Conservation (phyloP, 1,140 invertebrate species). For the Orchesella cincta region DNA sequence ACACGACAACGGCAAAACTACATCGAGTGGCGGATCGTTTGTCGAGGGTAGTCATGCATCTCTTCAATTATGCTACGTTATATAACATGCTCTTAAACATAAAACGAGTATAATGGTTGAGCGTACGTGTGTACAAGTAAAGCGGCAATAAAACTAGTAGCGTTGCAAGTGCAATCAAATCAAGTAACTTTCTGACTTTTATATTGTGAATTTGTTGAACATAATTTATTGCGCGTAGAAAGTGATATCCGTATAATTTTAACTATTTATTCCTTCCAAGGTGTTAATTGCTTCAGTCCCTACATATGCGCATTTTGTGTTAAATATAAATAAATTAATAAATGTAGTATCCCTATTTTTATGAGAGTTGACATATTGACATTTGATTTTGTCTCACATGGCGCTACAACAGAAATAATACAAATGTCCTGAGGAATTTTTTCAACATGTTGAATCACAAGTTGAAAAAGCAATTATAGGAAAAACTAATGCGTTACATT, state of each 20-base stretch:
- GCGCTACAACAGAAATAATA: too few species aligned
- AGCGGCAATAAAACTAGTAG: conserved; percentile 20
- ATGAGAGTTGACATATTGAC: too few species aligned
- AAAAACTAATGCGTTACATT: too few species aligned
- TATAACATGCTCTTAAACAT: too few species aligned
- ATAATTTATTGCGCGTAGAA: conserved; percentile 25
- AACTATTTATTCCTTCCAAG: conserved; percentile 17
- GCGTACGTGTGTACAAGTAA: background rate
- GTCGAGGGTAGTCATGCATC: conserved; percentile 22
- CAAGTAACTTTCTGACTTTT: background rate
- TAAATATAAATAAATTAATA: too few species aligned
- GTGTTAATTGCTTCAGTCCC: conserved; percentile 23
- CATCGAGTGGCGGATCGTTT: conserved; percentile 19
- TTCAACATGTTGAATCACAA: too few species aligned
- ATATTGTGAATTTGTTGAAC: background rate
- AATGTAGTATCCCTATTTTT: too few species aligned
- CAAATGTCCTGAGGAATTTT: too few species aligned
- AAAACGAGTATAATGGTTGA: too few species aligned
- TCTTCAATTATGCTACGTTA: conserved; percentile 14
- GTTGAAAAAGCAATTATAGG: too few species aligned
- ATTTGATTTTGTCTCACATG: too few species aligned
- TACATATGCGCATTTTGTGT: too few species aligned
- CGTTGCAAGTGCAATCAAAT: conserved; percentile 18
- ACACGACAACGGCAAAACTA: background rate
- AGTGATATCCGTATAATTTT: conserved; percentile 21